Percentiles rank a stretch among this genome's conserved stretches.
phyloP scores from a whole-genome alignment of 2,113 vertebrate species.

The Spermophilus dauricus region DNA sequence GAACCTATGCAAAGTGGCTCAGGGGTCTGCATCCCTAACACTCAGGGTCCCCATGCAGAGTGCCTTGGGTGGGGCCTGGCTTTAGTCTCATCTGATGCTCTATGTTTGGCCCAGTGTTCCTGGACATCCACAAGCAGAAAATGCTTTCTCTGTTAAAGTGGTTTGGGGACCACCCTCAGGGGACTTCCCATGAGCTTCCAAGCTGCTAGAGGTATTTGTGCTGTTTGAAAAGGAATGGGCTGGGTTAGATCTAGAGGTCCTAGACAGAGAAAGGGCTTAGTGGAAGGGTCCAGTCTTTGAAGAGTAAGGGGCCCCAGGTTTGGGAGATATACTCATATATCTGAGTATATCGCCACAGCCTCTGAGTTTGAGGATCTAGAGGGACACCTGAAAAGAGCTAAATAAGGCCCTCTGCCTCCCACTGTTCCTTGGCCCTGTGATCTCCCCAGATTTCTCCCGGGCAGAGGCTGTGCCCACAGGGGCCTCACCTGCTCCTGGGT shows the following conservation, averaged over 20 bases:
- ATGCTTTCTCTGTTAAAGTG: neutral
- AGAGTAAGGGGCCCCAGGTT: accelerated
- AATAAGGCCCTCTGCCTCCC: neutral
- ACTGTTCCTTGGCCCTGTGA: neutral
- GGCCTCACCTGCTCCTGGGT: neutral
- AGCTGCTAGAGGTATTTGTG: neutral
- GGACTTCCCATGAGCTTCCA: neutral
- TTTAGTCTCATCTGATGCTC: neutral
- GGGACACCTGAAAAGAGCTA: neutral
- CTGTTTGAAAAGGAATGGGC: too few species aligned
- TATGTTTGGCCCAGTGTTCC: neutral
- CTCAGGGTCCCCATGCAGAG: neutral
- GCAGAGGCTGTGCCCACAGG: neutral
- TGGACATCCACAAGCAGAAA: neutral
- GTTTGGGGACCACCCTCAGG: neutral
- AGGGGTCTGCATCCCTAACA: neutral
- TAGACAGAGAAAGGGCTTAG: neutral
- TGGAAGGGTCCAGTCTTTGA: neutral
- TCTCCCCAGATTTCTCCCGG: neutral
- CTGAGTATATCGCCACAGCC: too few species aligned
- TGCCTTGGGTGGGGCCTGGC: neutral
- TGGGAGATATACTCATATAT: neutral
- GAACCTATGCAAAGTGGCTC: neutral
- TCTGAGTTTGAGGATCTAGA: neutral
- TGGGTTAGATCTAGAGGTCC: neutral